Conservation (phyloP, 2,113 vertebrate species). For the Tragelaphus scriptus region DNA sequence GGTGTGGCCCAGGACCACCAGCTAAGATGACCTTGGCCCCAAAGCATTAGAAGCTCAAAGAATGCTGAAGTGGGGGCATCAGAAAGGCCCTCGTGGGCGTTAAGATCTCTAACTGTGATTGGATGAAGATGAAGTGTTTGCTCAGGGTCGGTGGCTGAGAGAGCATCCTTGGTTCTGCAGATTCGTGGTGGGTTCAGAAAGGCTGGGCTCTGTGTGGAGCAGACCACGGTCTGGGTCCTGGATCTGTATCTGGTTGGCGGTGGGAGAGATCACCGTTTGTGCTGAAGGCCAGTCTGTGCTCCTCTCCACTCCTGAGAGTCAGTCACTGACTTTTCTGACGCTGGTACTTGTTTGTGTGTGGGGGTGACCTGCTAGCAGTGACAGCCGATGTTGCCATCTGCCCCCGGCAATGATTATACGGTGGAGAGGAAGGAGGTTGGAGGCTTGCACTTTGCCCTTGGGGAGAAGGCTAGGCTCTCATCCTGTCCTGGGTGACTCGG, state of each 20-base stretch:
- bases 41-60: background rate
- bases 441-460: fast-evolving
- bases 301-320: background rate
- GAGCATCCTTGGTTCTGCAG: background rate
- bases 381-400: background rate
- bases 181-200: background rate
- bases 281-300: background rate
- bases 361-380: background rate
- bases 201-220: background rate
- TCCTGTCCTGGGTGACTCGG: background rate
- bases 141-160: background rate
- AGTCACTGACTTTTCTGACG: background rate
- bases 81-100: fast-evolving
- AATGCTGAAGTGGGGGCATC: background rate
- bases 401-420: background rate
- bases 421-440: background rate
- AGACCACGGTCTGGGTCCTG: fast-evolving
- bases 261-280: background rate
- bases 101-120: background rate
- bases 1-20: fast-evolving
- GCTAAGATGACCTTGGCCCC: background rate
- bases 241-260: background rate
- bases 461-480: background rate
- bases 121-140: background rate
- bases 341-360: background rate